Conservation (phyloP, 2,888 invertebrate genomes). For the Tipula confusa region DNA sequence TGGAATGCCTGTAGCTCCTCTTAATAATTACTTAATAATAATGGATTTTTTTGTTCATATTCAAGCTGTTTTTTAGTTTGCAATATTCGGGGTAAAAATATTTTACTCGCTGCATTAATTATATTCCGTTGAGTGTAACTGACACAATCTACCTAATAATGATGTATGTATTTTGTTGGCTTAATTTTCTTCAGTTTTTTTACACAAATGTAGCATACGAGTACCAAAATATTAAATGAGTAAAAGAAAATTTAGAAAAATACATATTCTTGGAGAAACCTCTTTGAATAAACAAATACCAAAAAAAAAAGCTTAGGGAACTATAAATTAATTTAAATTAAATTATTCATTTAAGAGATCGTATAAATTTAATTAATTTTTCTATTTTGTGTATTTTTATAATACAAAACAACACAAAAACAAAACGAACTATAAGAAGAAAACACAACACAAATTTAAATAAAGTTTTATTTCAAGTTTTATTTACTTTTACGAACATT, state of each 20-base stretch:
- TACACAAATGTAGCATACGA: too few relatives aligned
- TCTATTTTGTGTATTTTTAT: conserved; percentile 15
- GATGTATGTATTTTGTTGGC: too few relatives aligned
- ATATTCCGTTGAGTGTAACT: too few relatives aligned
- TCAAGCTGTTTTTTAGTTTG: too few relatives aligned
- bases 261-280: background rate
- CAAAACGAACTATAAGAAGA: background rate
- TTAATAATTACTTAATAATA: too few relatives aligned
- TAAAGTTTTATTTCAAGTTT: conserved; percentile 20
- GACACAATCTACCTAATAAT: too few relatives aligned
- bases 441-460: background rate
- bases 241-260: background rate
- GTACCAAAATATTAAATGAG: background rate
- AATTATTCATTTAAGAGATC: conserved; percentile 29
- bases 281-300: conserved; percentile 28
- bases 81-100: too few relatives aligned
- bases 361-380: conserved; percentile 29
- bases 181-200: too few relatives aligned
- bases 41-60: too few relatives aligned
- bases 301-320: conserved; percentile 30
- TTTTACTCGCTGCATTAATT: too few relatives aligned
- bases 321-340: conserved; percentile 30
- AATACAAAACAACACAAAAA: background rate
- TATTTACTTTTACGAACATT: background rate
- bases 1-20: too few relatives aligned